Evolutionary conservation across 2,113 vertebrate genomes (phyloP).

Genomic region (Amia ocellicauda): DNA sequence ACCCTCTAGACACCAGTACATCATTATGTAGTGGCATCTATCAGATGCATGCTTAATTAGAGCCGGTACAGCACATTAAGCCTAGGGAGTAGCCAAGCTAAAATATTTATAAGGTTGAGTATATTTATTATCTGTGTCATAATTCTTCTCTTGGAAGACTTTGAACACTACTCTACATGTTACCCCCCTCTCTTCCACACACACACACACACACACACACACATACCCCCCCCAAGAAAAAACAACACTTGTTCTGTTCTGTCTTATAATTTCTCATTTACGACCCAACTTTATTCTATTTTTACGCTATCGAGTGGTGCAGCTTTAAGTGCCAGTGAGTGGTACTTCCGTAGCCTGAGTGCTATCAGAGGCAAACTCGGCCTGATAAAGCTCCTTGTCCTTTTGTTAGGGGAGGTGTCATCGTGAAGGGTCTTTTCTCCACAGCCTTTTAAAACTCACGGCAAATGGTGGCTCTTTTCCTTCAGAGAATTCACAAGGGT

Average conservation of each 20-base stretch:
- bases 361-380: slow-evolving; percentile 55
- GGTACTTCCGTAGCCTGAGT: slow-evolving; percentile 67
- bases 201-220: slow-evolving; percentile 21
- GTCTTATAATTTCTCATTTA: slow-evolving; percentile 65
- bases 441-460: slow-evolving; percentile 52
- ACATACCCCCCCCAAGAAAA: slow-evolving; percentile 3
- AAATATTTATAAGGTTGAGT: slow-evolving; percentile 75
- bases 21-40: slow-evolving; percentile 67
- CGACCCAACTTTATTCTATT: slow-evolving; percentile 71
- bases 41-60: slow-evolving; percentile 73
- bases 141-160: slow-evolving; percentile 57
- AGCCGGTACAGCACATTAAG: slow-evolving; percentile 69
- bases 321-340: slow-evolving; percentile 70
- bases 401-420: slow-evolving; percentile 63
- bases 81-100: slow-evolving; percentile 61
- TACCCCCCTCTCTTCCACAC: slow-evolving; percentile 19
- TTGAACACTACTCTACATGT: slow-evolving; percentile 28
- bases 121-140: slow-evolving; percentile 71
- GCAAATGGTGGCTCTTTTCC: slow-evolving; percentile 34
- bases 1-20: slow-evolving; percentile 47
- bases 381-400: slow-evolving; percentile 71
- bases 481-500: slow-evolving; percentile 56
- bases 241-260: slow-evolving; percentile 33
- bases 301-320: slow-evolving; percentile 64
- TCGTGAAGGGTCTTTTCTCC: slow-evolving; percentile 54